phyloP scores from a whole-genome alignment of 2,113 vertebrate genomes.

The Paramisgurnus dabryanus region DNA sequence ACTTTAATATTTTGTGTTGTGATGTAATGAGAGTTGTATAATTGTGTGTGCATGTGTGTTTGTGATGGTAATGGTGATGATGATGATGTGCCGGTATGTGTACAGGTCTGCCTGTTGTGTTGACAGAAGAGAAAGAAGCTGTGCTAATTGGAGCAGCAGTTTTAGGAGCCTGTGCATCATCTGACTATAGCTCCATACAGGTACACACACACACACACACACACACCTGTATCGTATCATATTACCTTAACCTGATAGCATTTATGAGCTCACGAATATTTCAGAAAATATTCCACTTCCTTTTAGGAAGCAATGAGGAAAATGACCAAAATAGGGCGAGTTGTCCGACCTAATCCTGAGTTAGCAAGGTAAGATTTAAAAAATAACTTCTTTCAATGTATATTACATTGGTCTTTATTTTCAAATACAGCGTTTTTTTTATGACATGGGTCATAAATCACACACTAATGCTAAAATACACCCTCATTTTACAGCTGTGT shows the following conservation, averaged over 20 bases:
- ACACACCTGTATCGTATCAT: background rate
- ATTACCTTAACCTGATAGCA: too few species aligned
- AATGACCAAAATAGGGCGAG: conserved; percentile 88
- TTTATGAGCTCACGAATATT: background rate
- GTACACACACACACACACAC: conserved; percentile 63
- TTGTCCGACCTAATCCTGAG: conserved; percentile 78
- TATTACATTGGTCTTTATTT: too few species aligned
- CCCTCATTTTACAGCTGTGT: too few species aligned
- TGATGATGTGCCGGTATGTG: background rate
- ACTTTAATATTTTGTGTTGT: too few species aligned
- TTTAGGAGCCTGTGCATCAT: conserved; percentile 90
- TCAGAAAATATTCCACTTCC: conserved; percentile 1
- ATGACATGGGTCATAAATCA: too few species aligned
- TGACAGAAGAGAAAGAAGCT: conserved; percentile 89
- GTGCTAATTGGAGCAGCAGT: conserved; percentile 91
- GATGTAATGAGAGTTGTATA: too few species aligned
- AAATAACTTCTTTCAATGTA: background rate
- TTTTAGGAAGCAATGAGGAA: conserved; percentile 89
- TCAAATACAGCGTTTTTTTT: too few species aligned
- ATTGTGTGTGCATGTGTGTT: too few species aligned
- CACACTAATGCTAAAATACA: too few species aligned
- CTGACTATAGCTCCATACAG: conserved; percentile 85
- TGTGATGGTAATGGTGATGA: too few species aligned
- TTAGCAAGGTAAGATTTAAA: conserved; percentile 77
- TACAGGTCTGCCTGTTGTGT: conserved; percentile 85